A percentile compares a stretch with the other conserved stretches of the same genome.
Conservation (phyloP, 2,113 vertebrate genomes). For the Macrotus californicus region DNA sequence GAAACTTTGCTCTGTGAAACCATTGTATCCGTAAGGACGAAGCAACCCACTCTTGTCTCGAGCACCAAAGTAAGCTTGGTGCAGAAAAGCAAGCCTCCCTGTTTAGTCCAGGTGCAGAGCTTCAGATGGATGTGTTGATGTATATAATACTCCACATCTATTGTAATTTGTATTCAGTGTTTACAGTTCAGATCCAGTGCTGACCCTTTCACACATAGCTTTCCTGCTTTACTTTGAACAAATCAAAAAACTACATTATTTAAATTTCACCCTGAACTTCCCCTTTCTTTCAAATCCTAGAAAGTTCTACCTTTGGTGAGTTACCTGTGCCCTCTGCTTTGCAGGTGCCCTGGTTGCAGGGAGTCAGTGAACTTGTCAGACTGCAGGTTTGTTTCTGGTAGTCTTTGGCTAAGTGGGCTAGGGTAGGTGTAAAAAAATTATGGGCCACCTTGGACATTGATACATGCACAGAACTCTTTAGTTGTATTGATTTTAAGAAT, state of each 20-base stretch:
- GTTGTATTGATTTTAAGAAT: not conserved
- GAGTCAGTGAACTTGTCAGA: not conserved
- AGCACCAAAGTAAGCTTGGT: not conserved
- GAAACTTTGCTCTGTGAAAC: not conserved
- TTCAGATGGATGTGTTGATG: not conserved
- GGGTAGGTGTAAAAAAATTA: not conserved
- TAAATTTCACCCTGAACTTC: not conserved
- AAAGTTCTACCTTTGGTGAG: not conserved
- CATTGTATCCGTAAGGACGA: accelerated
- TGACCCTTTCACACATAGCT: not conserved
- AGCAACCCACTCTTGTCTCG: not conserved
- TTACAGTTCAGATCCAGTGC: not conserved
- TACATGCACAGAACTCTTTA: not conserved
- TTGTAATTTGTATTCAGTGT: not conserved
- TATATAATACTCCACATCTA: not conserved
- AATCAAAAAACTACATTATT: not conserved
- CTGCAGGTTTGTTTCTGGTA: not conserved
- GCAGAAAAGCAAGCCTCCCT: not conserved
- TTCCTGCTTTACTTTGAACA: not conserved
- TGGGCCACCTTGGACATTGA: not conserved
- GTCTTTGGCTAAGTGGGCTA: not conserved
- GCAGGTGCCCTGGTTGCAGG: not conserved
- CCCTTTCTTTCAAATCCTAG: not conserved
- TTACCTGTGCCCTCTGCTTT: not conserved
- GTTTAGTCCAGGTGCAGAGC: not conserved